phyloP scores from a whole-genome alignment of 2,797 vertebrate species.

The Oceanodroma leucorhoa region DNA sequence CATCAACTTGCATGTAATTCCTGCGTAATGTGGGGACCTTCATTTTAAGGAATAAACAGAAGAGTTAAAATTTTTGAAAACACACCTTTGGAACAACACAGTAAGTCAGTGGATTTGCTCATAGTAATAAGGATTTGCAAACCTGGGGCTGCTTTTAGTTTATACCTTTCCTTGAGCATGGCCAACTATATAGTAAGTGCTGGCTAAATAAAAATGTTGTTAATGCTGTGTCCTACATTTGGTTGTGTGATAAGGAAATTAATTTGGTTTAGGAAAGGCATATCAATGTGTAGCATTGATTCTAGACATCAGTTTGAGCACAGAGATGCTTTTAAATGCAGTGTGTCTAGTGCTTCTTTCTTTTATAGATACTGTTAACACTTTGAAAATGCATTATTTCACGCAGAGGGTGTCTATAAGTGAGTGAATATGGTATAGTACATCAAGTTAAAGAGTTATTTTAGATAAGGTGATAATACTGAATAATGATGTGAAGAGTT shows the following conservation, averaged over 20 bases:
- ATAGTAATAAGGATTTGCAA: neutral
- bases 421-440: constrained; percentile 34
- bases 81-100: neutral
- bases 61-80: neutral
- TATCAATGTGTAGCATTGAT: neutral
- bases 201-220: neutral
- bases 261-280: neutral
- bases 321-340: constrained; percentile 38
- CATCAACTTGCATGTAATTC: neutral
- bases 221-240: neutral
- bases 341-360: constrained; percentile 35
- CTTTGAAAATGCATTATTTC: constrained; percentile 65
- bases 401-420: constrained; percentile 14
- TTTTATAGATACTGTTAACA: constrained; percentile 63
- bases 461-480: constrained; percentile 43
- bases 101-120: neutral
- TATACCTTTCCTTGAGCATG: neutral
- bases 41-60: neutral
- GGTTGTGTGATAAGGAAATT: neutral
- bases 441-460: constrained; percentile 62
- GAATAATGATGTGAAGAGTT: constrained; percentile 24
- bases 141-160: neutral
- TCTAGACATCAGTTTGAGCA: neutral
- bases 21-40: neutral
- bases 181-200: neutral